Evolutionary conservation across 2,797 vertebrate genomes (phyloP), one percentile per base, ranked within the genome.

Genomic region (Zenarchopterus dispar): DNA sequence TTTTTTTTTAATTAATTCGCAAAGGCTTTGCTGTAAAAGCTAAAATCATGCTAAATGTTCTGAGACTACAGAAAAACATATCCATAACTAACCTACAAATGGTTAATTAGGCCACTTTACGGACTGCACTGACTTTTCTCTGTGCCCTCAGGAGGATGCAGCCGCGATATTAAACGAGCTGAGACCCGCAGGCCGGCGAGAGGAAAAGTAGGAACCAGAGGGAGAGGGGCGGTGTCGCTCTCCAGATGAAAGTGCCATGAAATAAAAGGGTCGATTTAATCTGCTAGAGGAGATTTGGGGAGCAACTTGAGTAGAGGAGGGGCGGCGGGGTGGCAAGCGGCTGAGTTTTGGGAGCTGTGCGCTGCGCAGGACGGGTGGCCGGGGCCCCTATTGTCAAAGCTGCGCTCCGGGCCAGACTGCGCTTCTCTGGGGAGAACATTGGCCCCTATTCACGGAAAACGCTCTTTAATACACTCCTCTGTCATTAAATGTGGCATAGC

Each of bases 261-360:
- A 95, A 98, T 95, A 97, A 98, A 97, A 94, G 94, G 94, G 92
- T 94, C 93, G 92, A 96, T 97, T 97, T 96, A 97, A 96, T 95
- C 94, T 91, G 95, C 95, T 95, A 92, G 93, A 92, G 93, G 95
- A 94, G 94, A 93, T 94, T 93, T 92, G 75, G 77, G 75, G 89
- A 86, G 89, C 78, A 75, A 87, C 89, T 76, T 86, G 75, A 26
- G 56, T 44, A 57, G 44, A 60, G 51, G 33, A 47, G 50, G 16
- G 17, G 48, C 17, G 33, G 47, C 13, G 52, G 50, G 15, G 64
- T 84, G 44, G n/a, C 7, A 9, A 26, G 42, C 28, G 91, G 91
- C 10, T 26, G 88, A 83, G 82, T 89, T 92, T 92, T 92, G 15
- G 93, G 93, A 92, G 91, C 85, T 77, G 91, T 78, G 92, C 90